Evolutionary conservation across 2,888 invertebrate genomes (phyloP).

Genomic region (Formica aserva): DNA sequence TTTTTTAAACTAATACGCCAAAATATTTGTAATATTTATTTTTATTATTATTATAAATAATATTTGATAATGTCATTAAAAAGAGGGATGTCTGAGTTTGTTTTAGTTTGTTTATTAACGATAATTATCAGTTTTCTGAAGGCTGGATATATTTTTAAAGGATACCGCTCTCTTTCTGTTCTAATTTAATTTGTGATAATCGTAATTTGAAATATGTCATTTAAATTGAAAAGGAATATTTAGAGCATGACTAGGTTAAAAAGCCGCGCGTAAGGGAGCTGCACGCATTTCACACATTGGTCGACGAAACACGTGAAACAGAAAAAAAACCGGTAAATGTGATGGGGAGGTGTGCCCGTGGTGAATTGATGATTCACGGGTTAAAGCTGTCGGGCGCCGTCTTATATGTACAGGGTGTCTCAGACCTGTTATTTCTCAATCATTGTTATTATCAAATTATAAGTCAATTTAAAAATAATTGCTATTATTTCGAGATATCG

Average conservation of each 20-base stretch:
- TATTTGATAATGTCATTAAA: background rate
- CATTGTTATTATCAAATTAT: background rate
- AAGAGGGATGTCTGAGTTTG: background rate
- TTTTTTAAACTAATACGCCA: background rate
- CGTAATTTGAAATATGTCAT: background rate
- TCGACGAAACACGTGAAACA: constrained; percentile 41
- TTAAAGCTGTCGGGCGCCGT: constrained; percentile 53
- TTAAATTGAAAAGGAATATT: background rate
- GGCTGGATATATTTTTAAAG: background rate
- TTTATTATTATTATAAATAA: background rate
- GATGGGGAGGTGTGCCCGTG: constrained; percentile 57
- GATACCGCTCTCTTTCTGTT: background rate
- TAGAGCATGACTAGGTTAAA: constrained; percentile 1
- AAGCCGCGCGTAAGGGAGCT: constrained; percentile 38
- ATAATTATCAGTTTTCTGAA: background rate
- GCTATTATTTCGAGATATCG: background rate
- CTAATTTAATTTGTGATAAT: background rate
- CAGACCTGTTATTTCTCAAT: background rate
- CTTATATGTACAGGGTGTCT: constrained; percentile 46
- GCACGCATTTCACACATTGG: constrained; percentile 39
- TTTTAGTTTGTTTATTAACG: background rate
- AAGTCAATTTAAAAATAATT: constrained; percentile 2
- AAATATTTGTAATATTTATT: background rate
- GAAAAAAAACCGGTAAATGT: constrained; percentile 37
- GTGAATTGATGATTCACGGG: constrained; percentile 64